Conservation (phyloP, 2,113 vertebrate genomes). For the Chaetodon auriga region DNA sequence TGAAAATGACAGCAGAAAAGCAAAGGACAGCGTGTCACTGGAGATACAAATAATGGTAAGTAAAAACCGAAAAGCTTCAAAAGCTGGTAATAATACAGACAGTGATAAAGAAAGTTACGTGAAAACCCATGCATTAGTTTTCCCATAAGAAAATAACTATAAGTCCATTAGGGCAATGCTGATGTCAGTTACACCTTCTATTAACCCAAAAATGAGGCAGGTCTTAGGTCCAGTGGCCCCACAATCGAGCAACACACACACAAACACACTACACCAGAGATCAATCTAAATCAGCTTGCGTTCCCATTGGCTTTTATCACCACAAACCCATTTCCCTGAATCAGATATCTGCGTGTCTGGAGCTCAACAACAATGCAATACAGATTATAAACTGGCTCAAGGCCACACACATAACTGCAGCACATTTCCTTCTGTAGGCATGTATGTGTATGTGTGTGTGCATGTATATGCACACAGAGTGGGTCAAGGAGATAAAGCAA, state of each 20-base stretch:
- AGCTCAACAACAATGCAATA: constrained; percentile 51
- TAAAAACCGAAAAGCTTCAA: neutral
- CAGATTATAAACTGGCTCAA: constrained; percentile 56
- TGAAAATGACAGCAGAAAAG: neutral
- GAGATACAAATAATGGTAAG: neutral
- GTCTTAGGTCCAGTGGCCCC: neutral
- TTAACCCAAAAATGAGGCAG: neutral
- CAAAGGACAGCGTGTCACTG: neutral
- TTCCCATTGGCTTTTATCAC: constrained; percentile 41
- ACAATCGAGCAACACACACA: neutral
- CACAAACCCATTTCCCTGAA: constrained; percentile 39
- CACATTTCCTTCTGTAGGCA: constrained; percentile 15
- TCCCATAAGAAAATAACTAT: neutral
- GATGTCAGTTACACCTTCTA: neutral
- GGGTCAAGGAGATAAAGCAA: constrained; percentile 80
- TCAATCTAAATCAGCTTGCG: constrained; percentile 27
- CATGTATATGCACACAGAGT: constrained; percentile 37
- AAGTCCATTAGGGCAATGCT: constrained; percentile 1
- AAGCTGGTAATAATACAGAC: neutral
- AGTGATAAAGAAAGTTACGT: neutral
- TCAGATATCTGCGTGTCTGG: constrained; percentile 63
- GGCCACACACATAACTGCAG: constrained; percentile 46
- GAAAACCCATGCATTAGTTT: neutral
- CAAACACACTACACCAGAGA: constrained; percentile 1
- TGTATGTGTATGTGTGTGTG: neutral